Evolutionary conservation across 2,888 invertebrate genomes (phyloP), one percentile per base, ranked within the genome.

Genomic region (Elysia crispata): DNA sequence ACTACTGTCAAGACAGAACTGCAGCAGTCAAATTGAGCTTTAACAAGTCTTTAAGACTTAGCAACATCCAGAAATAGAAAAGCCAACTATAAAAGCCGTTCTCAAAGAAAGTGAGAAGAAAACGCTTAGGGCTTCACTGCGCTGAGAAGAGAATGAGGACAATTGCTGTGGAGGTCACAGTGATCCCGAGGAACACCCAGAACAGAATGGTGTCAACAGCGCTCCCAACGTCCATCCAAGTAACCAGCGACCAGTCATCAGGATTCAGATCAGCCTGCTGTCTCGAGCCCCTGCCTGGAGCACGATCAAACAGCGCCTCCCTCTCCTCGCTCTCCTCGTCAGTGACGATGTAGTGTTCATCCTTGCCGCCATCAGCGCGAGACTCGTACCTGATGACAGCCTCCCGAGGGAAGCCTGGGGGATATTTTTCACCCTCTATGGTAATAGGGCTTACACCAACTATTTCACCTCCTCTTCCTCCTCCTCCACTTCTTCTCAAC

Each of bases 191-290:
- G 33, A 85, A 85, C 8, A 81, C 76, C 85, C 85, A 85, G 76
- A 85, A 85, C n/a, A 85, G 75, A 8, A 85, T 49, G 20, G 83
- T 85, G 69, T 85, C 85, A 20, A 83, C 82, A 13, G 83, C 81
- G 67, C 81, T 81, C 20, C 83, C 85, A 11, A 85, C 82, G 57
- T 79, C 79, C 31, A 54, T 74, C 79, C 79, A 79, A 13, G 79
- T 79, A 15, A 79, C 67, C 15, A 31, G 60, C 0, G 67, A 67
- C 82, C 82, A 82, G 60, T 81, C 78, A 18, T 80, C 78, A 8
- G 49, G 20, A 25, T 62, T 76, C 20, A 73, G 11, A n/a, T 62
- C 62, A 8, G 31, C 76, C 1, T 67, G 67, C 23, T 60, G n/a
- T 6, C n/a, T 23, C 3, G 5, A 20, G 20, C 30, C 67, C 31